Conservation (phyloP, 2,113 vertebrate genomes). For the Carlito syrichta region DNA sequence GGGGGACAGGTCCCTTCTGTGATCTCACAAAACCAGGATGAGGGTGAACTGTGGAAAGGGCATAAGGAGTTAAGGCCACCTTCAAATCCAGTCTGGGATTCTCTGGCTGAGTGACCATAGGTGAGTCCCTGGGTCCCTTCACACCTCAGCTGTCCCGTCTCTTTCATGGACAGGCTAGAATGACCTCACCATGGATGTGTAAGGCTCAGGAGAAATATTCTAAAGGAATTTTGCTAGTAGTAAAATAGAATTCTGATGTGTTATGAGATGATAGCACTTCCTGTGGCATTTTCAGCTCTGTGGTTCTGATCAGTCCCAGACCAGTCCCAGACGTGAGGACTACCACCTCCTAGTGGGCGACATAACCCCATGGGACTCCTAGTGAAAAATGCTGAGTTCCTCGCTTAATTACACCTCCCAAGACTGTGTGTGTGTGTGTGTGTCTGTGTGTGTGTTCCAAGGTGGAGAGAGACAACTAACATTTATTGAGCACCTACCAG, state of each 20-base stretch:
- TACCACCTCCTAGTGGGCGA: rapidly evolving
- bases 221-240: rapidly evolving
- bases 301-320: neutral
- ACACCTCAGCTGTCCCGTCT: neutral
- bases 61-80: neutral
- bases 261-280: neutral
- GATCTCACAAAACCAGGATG: neutral
- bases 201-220: too few species aligned
- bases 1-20: neutral
- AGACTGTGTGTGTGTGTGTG: too few species aligned
- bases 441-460: neutral
- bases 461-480: neutral
- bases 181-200: rapidly evolving
- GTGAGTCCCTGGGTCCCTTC: neutral
- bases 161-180: neutral
- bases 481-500: neutral
- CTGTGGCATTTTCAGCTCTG: neutral
- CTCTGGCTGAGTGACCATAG: neutral
- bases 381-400: neutral
- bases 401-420: neutral
- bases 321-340: neutral
- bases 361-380: rapidly evolving
- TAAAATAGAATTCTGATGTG: neutral
- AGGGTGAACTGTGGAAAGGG: too few species aligned
- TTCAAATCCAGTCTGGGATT: neutral